These are phyloP conservation scores for Sphenodon punctatus DNA, from an alignment of 2,797 vertebrate species.

Conservation along the genomic window DNA sequence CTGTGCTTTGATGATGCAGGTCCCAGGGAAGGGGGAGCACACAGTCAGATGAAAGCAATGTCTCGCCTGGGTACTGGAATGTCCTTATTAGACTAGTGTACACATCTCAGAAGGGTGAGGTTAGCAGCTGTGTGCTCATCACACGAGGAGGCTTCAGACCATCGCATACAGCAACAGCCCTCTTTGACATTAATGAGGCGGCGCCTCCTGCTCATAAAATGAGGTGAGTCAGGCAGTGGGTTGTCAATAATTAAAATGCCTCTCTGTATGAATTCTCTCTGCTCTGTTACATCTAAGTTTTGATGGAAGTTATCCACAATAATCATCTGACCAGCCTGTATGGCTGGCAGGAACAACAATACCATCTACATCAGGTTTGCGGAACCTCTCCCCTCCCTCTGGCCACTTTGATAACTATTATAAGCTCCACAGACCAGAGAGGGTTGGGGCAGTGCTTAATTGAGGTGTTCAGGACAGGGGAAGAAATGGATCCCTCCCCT, in stretches of 20 bases:
- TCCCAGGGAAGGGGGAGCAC: not conserved
- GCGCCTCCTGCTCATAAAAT: constrained; percentile 2
- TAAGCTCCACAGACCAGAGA: too few species aligned
- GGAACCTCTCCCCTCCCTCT: too few species aligned
- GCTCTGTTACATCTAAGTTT: not conserved
- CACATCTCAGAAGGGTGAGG: constrained; percentile 78
- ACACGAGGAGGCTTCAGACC: constrained; percentile 18
- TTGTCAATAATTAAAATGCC: constrained; percentile 44
- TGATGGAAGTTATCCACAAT: too few species aligned
- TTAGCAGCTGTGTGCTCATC: not conserved
- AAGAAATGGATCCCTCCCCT: too few species aligned
- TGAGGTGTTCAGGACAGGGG: too few species aligned
- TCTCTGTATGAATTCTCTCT: constrained; percentile 68
- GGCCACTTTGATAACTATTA: too few species aligned
- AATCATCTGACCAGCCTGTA: too few species aligned
- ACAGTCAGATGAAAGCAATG: constrained; percentile 84
- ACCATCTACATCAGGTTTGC: too few species aligned
- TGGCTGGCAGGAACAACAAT: too few species aligned
- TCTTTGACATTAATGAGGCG: constrained; percentile 28
- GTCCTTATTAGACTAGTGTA: constrained; percentile 86
- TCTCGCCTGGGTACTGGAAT: constrained; percentile 85
- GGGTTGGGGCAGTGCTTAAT: too few species aligned
- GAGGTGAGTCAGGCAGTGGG: constrained; percentile 43
- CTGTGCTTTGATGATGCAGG: not conserved
- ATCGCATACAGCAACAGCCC: not conserved